Evolutionary conservation across 2,888 invertebrate species (phyloP), one percentile per base, ranked within the genome.

Genomic region (Latrodectus elegans): DNA sequence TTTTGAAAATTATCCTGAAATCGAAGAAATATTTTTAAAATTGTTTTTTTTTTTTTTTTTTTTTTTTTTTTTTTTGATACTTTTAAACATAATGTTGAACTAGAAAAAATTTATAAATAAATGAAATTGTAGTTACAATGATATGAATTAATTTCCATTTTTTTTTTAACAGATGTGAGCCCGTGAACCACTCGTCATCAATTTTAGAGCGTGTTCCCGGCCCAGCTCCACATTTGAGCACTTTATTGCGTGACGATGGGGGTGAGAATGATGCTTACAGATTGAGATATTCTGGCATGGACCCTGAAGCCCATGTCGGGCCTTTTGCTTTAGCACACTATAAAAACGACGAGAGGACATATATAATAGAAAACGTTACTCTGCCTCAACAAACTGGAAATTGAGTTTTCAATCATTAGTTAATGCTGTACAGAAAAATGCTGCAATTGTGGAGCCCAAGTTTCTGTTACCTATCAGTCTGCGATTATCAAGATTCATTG

Each of bases 231-330:
- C 76, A 77, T 14, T 67, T 87, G 51, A 77, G 77, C 17, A 82
- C 87, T 8, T 38, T 82, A 4, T 53, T 88, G 8, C 53, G 72
- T 26, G 81, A 84, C 26, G 85, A 85, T 65, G 85, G 85, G 3
- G 89, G 82, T 4, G 85, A 85, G 53, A 82, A 82, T n/a, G 85
- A 89, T 64, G 68, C 80, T n/a, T 88, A 85, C 38, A 71, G 78
- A 67, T 73, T 85, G 52, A 60, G 82, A 22, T 82, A 89, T 10
- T 26, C 75, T 8, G 83, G 71, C 38, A 55, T 79, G 8, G 81
- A 79, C 52, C 82, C 87, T 15, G 67, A 79, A 15, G 68, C 64
- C 14, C 81, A 81, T 14, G 65, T 65, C 17, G 89, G 85, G 12
- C 85, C 82, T 70, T 89, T 89, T 51, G 84, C 84, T 17, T 52